Base-by-base conservation (phyloP, 35 echinoderm and acorn worm genomes). In the Apostichopus japonicus region DNA sequence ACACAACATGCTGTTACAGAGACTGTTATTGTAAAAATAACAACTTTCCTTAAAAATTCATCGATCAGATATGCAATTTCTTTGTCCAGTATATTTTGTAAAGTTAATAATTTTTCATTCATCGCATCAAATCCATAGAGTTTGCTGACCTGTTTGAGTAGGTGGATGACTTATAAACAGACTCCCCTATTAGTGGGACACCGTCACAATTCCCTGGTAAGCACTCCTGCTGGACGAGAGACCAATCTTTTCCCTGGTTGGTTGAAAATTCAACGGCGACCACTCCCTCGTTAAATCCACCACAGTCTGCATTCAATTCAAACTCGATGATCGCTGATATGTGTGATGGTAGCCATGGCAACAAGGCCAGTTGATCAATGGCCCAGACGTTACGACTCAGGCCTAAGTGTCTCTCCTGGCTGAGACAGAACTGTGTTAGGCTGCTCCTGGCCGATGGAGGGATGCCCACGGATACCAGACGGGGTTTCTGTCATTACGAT, bases 361-460 rank as follows among this genome's bases (percentile, higher is more conserved):
- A 91, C 79, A 98, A 59, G 23, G 77, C 44, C 23, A 98, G 44
- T 52, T 98, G 80, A 86, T 96, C 95, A 55, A 98, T 84, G 10
- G 96, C 95, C 97, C 97, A 98, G 63, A 98, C 97, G 52, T 98
- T 95, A 75, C 97, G 92, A 83, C 94, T 98, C 23, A 91, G 63
- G 10, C 97, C 95, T 21, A 94, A 72, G 65, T 96, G 94, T 63
- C 65, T 19, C 16, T 86, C 58, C 80, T 98, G 97, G 11, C 79
- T 59, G 55, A 98, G 87, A 23, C 97, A 98, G 88, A 98, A 98
- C 17, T 90, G 91, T 33, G 97, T 96, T 65, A 89, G 83, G 7
- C 90, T 8, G 23, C 86, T 83, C 54, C 92, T 93, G 56, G 92
- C 84, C 11, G n/a, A 79, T 8, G 94, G 79, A 56, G 97, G 97